These are phyloP conservation scores for Mycetomoellerius zeteki DNA, from an alignment of 1,140 invertebrate species.

Conservation along the genomic window DNA sequence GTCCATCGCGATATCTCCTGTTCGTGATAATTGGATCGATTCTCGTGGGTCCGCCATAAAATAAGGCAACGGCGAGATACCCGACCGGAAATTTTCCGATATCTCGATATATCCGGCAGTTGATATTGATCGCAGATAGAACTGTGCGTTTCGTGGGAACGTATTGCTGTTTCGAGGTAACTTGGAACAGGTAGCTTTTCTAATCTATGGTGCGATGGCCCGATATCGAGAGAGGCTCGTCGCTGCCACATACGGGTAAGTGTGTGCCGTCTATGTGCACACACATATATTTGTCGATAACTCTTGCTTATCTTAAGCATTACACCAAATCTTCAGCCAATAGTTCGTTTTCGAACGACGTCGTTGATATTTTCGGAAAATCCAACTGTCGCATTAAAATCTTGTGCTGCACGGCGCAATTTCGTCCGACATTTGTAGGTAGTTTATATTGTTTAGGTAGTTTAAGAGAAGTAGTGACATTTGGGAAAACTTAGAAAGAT, in stretches of 20 bases:
- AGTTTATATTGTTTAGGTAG: neutral
- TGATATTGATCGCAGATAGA: conserved; percentile 25
- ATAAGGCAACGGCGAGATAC: conserved; percentile 15
- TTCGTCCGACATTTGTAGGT: conserved; percentile 14
- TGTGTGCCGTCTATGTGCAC: neutral
- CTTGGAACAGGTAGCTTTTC: conserved; percentile 45
- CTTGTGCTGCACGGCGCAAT: neutral
- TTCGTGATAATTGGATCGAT: conserved; percentile 58
- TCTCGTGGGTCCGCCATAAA: conserved; percentile 27
- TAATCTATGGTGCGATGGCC: conserved; percentile 51
- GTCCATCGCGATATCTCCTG: conserved; percentile 21
- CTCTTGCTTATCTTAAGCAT: conserved; percentile 62
- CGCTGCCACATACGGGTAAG: neutral
- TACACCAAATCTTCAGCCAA: conserved; percentile 11
- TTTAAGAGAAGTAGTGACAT: neutral
- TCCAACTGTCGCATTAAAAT: conserved; percentile 22
- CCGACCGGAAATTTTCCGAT: conserved; percentile 32
- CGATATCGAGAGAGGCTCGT: conserved; percentile 59
- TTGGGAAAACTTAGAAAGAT: neutral
- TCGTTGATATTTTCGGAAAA: conserved; percentile 23
- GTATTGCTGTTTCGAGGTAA: conserved; percentile 39
- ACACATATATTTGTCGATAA: conserved; percentile 47
- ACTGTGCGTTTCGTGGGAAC: neutral
- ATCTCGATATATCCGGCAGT: neutral
- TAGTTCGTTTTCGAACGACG: conserved; percentile 22